Evolutionary conservation across 2,113 vertebrate species (phyloP).

Genomic region (Caretta caretta): DNA sequence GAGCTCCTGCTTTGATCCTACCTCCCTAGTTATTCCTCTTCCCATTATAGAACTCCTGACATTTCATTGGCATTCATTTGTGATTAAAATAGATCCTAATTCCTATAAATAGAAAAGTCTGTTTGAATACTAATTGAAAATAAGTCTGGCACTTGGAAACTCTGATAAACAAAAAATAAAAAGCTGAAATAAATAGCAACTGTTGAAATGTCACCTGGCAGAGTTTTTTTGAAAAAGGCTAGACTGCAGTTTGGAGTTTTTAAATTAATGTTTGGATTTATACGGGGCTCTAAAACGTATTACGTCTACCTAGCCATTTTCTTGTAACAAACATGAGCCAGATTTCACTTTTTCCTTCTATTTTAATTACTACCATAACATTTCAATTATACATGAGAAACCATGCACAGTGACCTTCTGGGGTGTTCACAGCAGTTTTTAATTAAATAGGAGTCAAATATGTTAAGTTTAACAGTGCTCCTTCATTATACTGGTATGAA

Average conservation of each 20-base stretch:
- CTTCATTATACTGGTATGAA: not conserved
- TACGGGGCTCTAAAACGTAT: not conserved
- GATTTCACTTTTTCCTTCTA: not conserved
- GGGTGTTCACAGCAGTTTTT: not conserved
- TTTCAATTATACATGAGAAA: slow-evolving; percentile 17
- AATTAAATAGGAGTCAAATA: slow-evolving; percentile 7
- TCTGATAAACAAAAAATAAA: slow-evolving; percentile 68
- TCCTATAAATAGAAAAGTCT: slow-evolving; percentile 78
- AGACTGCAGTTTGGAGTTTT: not conserved
- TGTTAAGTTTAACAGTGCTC: not conserved
- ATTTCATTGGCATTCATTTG: slow-evolving; percentile 72
- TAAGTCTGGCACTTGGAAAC: slow-evolving; percentile 72
- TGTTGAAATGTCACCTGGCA: not conserved
- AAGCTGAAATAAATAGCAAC: slow-evolving; percentile 47
- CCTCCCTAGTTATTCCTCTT: slow-evolving; percentile 46
- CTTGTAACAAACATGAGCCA: not conserved
- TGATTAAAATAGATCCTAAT: slow-evolving; percentile 75
- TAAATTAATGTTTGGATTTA: not conserved
- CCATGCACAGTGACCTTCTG: not conserved
- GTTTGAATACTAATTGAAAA: slow-evolving; percentile 78
- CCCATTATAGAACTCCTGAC: slow-evolving; percentile 67
- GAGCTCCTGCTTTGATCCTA: slow-evolving; percentile 59
- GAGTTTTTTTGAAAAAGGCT: slow-evolving; percentile 14
- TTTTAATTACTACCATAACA: slow-evolving; percentile 11
- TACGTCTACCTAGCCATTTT: not conserved